A percentile compares a stretch with the other conserved stretches of the same genome.
Conservation (phyloP, 1,140 invertebrate genomes). For the Ctenoplectra terminalis region DNA sequence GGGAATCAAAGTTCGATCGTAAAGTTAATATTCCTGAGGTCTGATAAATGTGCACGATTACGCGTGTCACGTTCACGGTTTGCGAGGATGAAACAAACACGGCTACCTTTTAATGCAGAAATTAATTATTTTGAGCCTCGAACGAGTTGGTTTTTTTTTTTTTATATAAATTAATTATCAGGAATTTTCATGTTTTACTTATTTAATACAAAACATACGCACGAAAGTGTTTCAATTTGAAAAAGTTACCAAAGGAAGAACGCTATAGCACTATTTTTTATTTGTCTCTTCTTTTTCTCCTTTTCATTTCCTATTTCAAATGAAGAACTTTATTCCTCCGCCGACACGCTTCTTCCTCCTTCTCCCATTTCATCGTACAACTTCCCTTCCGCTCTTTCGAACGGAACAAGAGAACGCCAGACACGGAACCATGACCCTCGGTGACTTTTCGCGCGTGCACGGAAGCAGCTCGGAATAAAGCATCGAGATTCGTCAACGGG, state of each 20-base stretch:
- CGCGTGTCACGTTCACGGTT: not conserved
- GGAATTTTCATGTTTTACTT: no score
- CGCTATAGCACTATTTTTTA: no score
- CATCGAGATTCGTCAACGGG: slow-evolving; percentile 33
- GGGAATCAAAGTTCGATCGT: slow-evolving; percentile 23
- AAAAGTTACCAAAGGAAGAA: no score
- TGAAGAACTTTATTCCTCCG: not conserved
- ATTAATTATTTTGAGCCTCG: not conserved
- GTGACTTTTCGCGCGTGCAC: slow-evolving; percentile 76
- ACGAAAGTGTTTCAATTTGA: no score
- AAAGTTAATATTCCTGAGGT: not conserved
- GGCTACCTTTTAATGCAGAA: not conserved
- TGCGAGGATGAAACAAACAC: not conserved
- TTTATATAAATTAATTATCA: not conserved
- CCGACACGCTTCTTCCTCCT: not conserved
- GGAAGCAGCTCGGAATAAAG: slow-evolving; percentile 56
- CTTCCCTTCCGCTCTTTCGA: no score
- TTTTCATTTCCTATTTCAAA: not conserved
- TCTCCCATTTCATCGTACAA: slow-evolving; percentile 44
- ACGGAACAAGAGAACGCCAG: not conserved
- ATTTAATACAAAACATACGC: no score
- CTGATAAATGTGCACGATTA: slow-evolving; percentile 13
- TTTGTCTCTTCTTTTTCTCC: no score
- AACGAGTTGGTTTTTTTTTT: slow-evolving; percentile 6
- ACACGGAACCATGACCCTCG: slow-evolving; percentile 26